These are phyloP conservation scores for Rutpela maculata DNA, from an alignment of 2,888 invertebrate species.

Conservation along the genomic window DNA sequence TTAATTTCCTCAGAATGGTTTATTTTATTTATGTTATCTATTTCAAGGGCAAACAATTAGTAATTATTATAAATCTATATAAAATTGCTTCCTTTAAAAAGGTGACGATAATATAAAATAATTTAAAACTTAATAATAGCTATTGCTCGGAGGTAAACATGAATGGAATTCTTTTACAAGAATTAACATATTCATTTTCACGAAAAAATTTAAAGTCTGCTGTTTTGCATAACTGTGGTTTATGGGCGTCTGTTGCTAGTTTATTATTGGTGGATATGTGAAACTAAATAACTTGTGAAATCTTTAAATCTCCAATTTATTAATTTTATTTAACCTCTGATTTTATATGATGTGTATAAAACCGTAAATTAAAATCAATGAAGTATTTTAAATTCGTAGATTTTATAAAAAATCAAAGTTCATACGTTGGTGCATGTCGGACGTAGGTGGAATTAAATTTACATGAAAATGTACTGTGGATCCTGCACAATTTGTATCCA, in stretches of 20 bases:
- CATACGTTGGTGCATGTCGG: constrained; percentile 32
- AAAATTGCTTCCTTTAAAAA: no score
- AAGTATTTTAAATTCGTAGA: constrained; percentile 20
- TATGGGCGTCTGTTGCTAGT: background rate
- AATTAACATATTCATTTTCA: background rate
- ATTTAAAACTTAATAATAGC: no score
- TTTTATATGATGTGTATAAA: background rate
- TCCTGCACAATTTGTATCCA: constrained; percentile 48
- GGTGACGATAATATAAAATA: no score
- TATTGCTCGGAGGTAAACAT: background rate
- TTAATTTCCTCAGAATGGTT: no score
- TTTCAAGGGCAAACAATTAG: no score
- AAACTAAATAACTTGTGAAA: background rate
- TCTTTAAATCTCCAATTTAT: background rate
- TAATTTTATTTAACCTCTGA: background rate
- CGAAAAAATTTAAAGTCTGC: background rate
- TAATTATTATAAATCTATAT: no score
- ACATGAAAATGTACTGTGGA: constrained; percentile 54
- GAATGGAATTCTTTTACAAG: background rate
- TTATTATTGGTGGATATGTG: background rate
- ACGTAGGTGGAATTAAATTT: constrained; percentile 55
- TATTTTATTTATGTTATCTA: no score
- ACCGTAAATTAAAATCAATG: background rate
- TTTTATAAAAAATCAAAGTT: constrained; percentile 47
- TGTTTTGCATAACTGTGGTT: background rate